These are phyloP conservation scores for Maniola hyperantus DNA, from an alignment of 2,888 invertebrate species.

Conservation along the genomic window DNA sequence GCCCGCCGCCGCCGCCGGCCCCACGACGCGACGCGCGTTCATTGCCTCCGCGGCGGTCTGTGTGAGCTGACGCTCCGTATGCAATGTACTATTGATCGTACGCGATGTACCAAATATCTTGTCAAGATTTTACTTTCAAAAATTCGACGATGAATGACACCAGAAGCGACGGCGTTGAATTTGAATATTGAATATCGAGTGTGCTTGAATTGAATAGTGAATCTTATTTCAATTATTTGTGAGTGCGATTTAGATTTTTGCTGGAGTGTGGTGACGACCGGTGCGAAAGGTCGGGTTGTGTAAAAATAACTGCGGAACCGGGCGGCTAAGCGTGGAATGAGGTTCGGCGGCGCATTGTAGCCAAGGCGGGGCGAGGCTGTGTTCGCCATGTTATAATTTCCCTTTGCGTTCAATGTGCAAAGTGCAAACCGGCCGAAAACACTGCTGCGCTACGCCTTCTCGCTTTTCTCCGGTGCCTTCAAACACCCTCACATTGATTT, in stretches of 20 bases:
- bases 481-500: slow-evolving; percentile 15
- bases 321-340: slow-evolving; percentile 81
- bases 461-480: slow-evolving; percentile 13
- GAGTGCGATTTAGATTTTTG: slow-evolving; percentile 70
- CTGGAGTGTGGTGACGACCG: slow-evolving; percentile 79
- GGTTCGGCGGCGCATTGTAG: slow-evolving; percentile 82
- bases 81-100: slow-evolving; percentile 41
- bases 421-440: slow-evolving; percentile 76
- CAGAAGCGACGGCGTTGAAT: slow-evolving; percentile 16
- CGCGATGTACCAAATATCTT: slow-evolving; percentile 30
- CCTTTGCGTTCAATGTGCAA: slow-evolving; percentile 80
- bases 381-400: slow-evolving; percentile 82
- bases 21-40: slow-evolving; percentile 81
- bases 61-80: slow-evolving; percentile 70
- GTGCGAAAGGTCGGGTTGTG: slow-evolving; percentile 82
- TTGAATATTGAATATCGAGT: slow-evolving; percentile 32
- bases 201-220: slow-evolving; percentile 57
- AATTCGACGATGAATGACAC: slow-evolving; percentile 27
- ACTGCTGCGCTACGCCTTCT: slow-evolving; percentile 67
- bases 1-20: slow-evolving; percentile 72
- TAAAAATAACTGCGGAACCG: slow-evolving; percentile 83
- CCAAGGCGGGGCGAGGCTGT: slow-evolving; percentile 79
- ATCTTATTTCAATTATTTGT: slow-evolving; percentile 54
- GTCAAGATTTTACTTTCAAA: slow-evolving; percentile 38
- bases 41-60: slow-evolving; percentile 86